These are phyloP conservation scores for Dascyllus trimaculatus DNA, from an alignment of 2,113 vertebrate genomes.

Conservation along the genomic window DNA sequence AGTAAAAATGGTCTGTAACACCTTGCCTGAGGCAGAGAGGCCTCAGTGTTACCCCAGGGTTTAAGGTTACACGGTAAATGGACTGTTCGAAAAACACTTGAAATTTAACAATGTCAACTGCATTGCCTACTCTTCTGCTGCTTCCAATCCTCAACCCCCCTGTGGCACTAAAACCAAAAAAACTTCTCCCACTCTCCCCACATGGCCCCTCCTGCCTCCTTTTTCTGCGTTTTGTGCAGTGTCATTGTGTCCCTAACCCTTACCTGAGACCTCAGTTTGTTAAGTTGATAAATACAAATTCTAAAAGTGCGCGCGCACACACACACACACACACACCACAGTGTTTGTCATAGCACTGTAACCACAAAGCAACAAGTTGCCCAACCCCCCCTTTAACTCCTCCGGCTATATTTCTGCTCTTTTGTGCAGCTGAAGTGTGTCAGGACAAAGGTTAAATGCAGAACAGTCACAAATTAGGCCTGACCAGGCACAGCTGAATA, in stretches of 20 bases:
- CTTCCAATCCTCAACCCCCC: slow-evolving; percentile 25
- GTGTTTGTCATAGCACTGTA: slow-evolving; percentile 29
- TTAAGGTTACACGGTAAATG: slow-evolving; percentile 76
- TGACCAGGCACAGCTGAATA: slow-evolving; percentile 41
- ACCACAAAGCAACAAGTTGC: slow-evolving; percentile 57
- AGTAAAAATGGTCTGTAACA: slow-evolving; percentile 59
- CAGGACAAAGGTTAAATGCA: slow-evolving; percentile 74
- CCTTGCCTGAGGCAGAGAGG: slow-evolving; percentile 57
- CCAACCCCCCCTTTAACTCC: slow-evolving; percentile 20
- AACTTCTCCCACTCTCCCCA: neutral
- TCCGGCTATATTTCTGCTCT: slow-evolving; percentile 58
- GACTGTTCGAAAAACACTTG: slow-evolving; percentile 75
- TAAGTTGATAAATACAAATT: slow-evolving; percentile 61
- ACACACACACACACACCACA: neutral
- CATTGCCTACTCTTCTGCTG: slow-evolving; percentile 51
- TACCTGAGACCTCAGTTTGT: slow-evolving; percentile 43
- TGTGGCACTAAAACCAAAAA: slow-evolving; percentile 39
- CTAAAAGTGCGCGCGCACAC: slow-evolving; percentile 28
- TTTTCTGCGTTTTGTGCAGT: slow-evolving; percentile 9
- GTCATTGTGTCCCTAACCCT: slow-evolving; percentile 31
- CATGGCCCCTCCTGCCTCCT: neutral
- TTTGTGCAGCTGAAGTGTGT: slow-evolving; percentile 65
- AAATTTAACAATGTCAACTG: slow-evolving; percentile 74
- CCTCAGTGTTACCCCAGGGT: slow-evolving; percentile 57
- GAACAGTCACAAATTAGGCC: slow-evolving; percentile 67